Base-by-base conservation (phyloP, 2,113 vertebrate species). In the Brachyistius frenatus region DNA sequence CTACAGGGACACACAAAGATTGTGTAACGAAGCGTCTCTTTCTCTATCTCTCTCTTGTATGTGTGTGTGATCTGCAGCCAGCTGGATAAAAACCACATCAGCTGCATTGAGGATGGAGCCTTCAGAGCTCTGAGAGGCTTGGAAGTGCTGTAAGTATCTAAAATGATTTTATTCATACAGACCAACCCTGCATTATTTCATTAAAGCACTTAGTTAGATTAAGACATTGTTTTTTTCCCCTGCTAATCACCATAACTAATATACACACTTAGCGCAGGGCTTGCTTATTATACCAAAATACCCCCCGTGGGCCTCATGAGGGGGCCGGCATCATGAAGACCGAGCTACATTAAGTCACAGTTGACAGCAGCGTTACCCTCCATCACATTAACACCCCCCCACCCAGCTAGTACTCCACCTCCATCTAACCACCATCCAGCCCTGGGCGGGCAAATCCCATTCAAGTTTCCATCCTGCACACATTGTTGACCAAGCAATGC, bases 31-130 rank as follows among this genome's bases (percentile, higher is more conserved):
- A 78, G 61, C 37, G n/a, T 74, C 36, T 68, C 30, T 63, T 44
- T 35, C n/a, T 62, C 47, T 84, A n/a, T 86, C 49, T 75, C 37
- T 68, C 32, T 58, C 44, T 31, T 53, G 6, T 53, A 3, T 55
- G 23, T 72, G 47, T 76, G 23, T 81, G 61, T 84, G 66, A 61
- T 87, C 67, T 58, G 35, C 84, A 94, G 93, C 57, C 92, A 93
- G 81, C 86, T 94, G 89, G 92, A 94, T 70, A 94, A 94, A 84
- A 94, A 94, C 89, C 91, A 94, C 89, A 92, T 94, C 76, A 79
- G 80, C 83, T 93, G 93, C 87, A 90, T 94, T 6, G 92, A 93
- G 72, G 93, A 93, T 1, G 92, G 92, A 60, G 90, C 91, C 46
- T 91, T 91, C 84, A 89, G 92, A 86, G 92, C 92, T 49, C 63